A percentile compares a stretch with the other conserved stretches of the same genome.
These are phyloP conservation scores for Aphidius ervi DNA, from an alignment of 1,140 invertebrate genomes.

Conservation along the genomic window DNA sequence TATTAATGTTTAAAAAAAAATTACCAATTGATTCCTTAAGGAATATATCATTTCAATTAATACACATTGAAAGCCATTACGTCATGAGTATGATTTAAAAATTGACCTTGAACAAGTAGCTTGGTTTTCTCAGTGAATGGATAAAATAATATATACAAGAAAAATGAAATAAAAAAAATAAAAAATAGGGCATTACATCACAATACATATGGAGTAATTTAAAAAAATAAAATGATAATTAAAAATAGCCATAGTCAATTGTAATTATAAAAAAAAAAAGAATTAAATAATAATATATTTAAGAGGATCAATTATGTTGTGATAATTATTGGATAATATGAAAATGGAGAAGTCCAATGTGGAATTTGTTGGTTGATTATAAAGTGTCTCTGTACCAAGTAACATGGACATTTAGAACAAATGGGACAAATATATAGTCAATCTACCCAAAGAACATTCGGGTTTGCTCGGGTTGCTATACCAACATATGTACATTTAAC, in stretches of 20 bases:
- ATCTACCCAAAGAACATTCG: background rate
- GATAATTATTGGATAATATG: background rate
- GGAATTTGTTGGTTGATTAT: background rate
- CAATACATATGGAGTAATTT: background rate
- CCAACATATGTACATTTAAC: background rate
- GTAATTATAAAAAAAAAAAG: background rate
- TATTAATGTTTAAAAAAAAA: too few species aligned
- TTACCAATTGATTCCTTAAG: too few species aligned
- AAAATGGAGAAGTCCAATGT: conserved; percentile 18
- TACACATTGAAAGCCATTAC: too few species aligned
- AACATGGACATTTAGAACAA: conserved; percentile 15
- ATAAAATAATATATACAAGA: too few species aligned
- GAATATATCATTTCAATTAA: too few species aligned
- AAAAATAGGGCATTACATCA: too few species aligned
- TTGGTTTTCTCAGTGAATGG: too few species aligned
- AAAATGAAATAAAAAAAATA: too few species aligned
- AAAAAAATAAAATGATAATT: background rate
- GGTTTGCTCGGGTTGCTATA: background rate
- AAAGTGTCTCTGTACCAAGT: conserved; percentile 19
- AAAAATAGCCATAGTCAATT: too few species aligned
- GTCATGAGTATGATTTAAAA: too few species aligned
- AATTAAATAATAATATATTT: background rate
- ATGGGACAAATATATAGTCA: conserved; percentile 7
- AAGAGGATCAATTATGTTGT: too few species aligned
- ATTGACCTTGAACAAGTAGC: too few species aligned